Evolutionary conservation across 2,113 vertebrate genomes (phyloP).

Genomic region (Agapornis roseicollis): DNA sequence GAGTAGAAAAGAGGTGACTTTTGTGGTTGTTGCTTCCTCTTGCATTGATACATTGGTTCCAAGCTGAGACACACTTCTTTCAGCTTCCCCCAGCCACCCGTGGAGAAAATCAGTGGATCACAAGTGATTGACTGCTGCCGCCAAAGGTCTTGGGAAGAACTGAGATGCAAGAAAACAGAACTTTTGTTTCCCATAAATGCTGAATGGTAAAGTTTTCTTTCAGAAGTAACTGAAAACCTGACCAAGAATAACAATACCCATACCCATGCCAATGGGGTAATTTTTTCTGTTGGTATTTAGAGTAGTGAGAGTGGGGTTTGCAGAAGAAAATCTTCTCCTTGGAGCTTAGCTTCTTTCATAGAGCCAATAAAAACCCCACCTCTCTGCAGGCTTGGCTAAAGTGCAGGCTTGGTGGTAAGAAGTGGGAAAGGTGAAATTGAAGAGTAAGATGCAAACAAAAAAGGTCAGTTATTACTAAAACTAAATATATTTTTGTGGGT

Average conservation of each 20-base stretch:
- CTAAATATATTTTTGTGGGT: background rate
- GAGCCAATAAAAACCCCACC: fast-evolving
- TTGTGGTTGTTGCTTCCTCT: background rate
- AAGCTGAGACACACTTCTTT: background rate
- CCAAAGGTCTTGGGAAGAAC: background rate
- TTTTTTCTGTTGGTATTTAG: background rate
- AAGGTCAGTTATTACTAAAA: background rate
- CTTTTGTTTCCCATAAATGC: background rate
- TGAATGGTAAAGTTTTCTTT: background rate
- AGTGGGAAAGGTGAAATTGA: background rate
- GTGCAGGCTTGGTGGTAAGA: background rate
- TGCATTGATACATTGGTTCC: background rate
- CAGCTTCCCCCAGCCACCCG: background rate
- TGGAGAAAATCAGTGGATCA: background rate
- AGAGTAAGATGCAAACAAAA: background rate
- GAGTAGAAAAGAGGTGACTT: background rate
- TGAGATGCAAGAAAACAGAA: background rate
- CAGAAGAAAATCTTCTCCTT: background rate
- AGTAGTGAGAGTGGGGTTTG: background rate
- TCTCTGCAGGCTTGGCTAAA: background rate
- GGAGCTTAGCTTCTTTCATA: background rate
- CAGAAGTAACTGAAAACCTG: background rate
- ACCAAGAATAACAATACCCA: background rate
- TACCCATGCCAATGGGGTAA: background rate
- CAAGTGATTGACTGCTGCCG: background rate